Evolutionary conservation across 2,113 vertebrate species (phyloP).

Genomic region (Synodontis membranacea): DNA sequence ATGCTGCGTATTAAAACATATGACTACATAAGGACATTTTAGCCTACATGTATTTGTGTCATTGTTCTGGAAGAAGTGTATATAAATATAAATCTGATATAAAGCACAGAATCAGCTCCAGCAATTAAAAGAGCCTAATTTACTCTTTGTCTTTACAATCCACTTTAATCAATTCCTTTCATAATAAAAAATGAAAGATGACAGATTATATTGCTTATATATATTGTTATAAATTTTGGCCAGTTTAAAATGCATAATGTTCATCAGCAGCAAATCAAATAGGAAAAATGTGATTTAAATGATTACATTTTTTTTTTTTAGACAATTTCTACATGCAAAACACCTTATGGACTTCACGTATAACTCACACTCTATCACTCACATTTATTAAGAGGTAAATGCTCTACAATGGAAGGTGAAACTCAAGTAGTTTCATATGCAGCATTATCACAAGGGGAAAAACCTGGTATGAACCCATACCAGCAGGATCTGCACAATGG

Average conservation of each 20-base stretch:
- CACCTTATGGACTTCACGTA: background rate
- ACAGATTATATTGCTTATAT: background rate
- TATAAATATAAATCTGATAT: slow-evolving; percentile 1
- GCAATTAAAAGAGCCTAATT: background rate
- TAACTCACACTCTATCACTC: background rate
- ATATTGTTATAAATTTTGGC: background rate
- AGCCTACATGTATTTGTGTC: background rate
- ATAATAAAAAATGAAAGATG: background rate
- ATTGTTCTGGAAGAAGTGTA: background rate
- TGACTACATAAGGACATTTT: background rate
- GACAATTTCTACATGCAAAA: background rate
- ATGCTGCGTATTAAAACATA: slow-evolving; percentile 22
- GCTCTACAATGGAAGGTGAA: background rate
- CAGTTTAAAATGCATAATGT: background rate
- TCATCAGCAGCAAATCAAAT: background rate
- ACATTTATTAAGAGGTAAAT: background rate
- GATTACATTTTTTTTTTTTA: background rate
- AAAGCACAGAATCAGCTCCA: background rate
- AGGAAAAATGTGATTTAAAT: background rate
- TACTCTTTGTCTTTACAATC: background rate
- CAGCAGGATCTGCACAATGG: background rate
- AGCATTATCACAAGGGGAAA: background rate
- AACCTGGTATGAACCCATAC: background rate
- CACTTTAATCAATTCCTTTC: background rate
- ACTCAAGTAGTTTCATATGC: background rate